A percentile compares a stretch with the other conserved stretches of the same genome.
These are phyloP conservation scores for Pogonomyrmex barbatus DNA, from an alignment of 1,140 invertebrate genomes.

Conservation along the genomic window DNA sequence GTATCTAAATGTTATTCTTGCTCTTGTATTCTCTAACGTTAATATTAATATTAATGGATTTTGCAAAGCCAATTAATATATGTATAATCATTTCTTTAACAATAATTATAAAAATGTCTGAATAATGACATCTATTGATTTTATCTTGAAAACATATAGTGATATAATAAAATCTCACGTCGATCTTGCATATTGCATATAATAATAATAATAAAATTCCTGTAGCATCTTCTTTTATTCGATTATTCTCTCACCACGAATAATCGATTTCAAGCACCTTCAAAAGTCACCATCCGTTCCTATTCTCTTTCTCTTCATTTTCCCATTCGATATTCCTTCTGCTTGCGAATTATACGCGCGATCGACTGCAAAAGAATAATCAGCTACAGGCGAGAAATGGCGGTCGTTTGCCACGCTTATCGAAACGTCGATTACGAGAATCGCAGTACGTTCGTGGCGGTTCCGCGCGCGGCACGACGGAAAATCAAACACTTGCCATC, in stretches of 20 bases:
- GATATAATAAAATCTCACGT: neutral
- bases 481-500: slow-evolving; percentile 59
- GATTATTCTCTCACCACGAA: slow-evolving; percentile 43
- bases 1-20: neutral
- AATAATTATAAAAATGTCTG: slow-evolving; percentile 1
- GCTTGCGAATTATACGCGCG: slow-evolving; percentile 72
- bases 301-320: slow-evolving; percentile 12
- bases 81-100: neutral
- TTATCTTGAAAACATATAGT: neutral
- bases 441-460: slow-evolving; percentile 10
- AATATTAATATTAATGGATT: neutral
- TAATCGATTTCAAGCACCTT: slow-evolving; percentile 31
- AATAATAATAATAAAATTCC: neutral
- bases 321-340: slow-evolving; percentile 27
- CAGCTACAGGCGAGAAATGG: slow-evolving; percentile 64
- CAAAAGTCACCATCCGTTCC: slow-evolving; percentile 42
- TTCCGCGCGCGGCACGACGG: slow-evolving; percentile 46
- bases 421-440: slow-evolving; percentile 62
- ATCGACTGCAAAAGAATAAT: slow-evolving; percentile 70
- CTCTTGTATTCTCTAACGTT: slow-evolving; percentile 6
- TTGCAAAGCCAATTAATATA: neutral
- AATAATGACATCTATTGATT: neutral
- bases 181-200: neutral
- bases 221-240: neutral
- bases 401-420: slow-evolving; percentile 65